Evolutionary conservation across 1,140 invertebrate genomes (phyloP), one percentile per base, ranked within the genome.

Genomic region (Himalopsyche phryganea): DNA sequence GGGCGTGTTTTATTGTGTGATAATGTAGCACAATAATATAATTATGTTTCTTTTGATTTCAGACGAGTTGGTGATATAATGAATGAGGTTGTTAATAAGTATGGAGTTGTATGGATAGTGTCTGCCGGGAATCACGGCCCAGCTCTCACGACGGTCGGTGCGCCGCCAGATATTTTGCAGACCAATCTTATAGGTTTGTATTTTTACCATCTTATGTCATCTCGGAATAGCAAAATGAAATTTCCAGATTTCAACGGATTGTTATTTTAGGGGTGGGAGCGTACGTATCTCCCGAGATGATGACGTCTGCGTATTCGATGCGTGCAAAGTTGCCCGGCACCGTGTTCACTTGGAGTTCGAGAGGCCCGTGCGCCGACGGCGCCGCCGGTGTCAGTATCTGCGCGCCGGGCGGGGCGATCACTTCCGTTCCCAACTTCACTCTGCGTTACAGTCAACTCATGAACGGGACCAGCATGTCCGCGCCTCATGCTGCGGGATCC

Each of bases 401-500:
- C 80, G 96, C 96, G 49, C 96, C 96, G 1, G 96, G 96, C 55
- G 96, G 90, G 42, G 97, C 97, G 42, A 94, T 98, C 61, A 92
- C 97, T 0, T 94, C 92, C 28, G 94, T 98, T 3, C 73, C 76
- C 36, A 91, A 92, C 72, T 98, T 92, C 74, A 94, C 91, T 0
- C 78, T 98, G 52, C 77, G 91, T 52, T 89, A 89, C 64, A 85
- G 85, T 42, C 93, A 97, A 69, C 79, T 98, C 5, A 94, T 98
- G 90, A 98, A 98, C 76, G 95, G 96, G 14, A 98, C 96, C 0
- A 92, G 89, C 60, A 98, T 98, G 96, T 88, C 94, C 0, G 90
- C 94, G 10, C 96, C 96, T 0, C 96, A 98, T 76, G 94, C 94
- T 2, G 87, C 92, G 64, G 96, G 96, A 13, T 87, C 87, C 65